These are phyloP conservation scores for Synodontis membranacea DNA, from an alignment of 2,113 vertebrate genomes.

Conservation along the genomic window DNA sequence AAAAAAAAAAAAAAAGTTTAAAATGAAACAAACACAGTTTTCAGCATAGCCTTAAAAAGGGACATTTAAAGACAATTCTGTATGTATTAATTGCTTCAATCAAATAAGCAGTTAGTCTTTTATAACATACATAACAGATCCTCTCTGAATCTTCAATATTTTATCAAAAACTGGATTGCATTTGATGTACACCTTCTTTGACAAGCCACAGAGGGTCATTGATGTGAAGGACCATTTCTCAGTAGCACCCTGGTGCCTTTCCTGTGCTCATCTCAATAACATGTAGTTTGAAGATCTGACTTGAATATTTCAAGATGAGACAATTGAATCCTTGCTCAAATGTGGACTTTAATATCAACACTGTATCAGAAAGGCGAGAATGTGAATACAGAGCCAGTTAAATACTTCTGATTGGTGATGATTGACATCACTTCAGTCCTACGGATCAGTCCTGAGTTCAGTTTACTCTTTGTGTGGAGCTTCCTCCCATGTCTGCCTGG, in stretches of 20 bases:
- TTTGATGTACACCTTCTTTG: not conserved
- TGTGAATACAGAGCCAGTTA: not conserved
- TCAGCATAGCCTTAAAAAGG: not conserved
- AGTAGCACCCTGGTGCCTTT: not conserved
- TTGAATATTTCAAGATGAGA: not conserved
- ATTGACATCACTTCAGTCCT: not conserved
- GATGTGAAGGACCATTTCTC: not conserved
- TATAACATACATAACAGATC: not conserved
- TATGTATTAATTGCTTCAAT: not conserved
- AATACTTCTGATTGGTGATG: not conserved
- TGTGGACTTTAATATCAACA: not conserved
- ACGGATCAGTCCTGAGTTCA: not conserved
- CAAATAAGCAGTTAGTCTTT: not conserved
- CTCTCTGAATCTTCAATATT: not conserved
- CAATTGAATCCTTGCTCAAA: not conserved
- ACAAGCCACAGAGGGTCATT: not conserved
- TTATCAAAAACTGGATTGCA: not conserved
- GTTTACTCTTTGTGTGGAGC: not conserved
- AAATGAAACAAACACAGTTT: not conserved
- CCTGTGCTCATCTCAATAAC: not conserved
- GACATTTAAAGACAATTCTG: not conserved
- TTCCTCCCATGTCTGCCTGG: not conserved
- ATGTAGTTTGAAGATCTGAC: not conserved
- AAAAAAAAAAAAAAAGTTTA: not conserved
- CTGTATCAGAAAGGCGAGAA: not conserved